Base-by-base conservation (phyloP, 2,797 vertebrate genomes). In the Distichodus sexfasciatus region DNA sequence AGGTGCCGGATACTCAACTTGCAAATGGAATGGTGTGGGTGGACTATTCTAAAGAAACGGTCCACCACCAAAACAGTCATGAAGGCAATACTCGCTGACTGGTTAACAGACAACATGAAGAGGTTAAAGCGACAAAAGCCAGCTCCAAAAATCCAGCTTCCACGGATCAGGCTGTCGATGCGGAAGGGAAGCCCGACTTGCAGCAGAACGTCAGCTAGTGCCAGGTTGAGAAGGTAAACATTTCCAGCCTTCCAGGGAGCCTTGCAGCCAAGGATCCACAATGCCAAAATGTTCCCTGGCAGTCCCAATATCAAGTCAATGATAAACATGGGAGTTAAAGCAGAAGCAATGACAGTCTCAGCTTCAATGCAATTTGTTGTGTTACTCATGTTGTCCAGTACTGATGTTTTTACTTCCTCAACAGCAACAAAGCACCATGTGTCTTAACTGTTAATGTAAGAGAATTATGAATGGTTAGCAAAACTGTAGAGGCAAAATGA, bases 1-100 rank as follows among this genome's bases (percentile, higher is more conserved):
- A 70, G 76, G 15, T 75, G 70, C 15, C 4, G 47, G 1, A 29
- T 12, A 4, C 61, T 80, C 41, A 88, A 46, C 0, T 6, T 50
- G 71, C 77, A 85, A 63, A 90, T 55, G 1, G 84, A 0, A 40
- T 90, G 86, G 55, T 87, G 81, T 0, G 91, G 87, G 62, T 88
- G 81, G 62, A 92, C 77, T 36, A 91, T 87, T 76, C 89, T 89
- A 65, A 92, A 90, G 74, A 91, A 94, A n/a, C 87, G 84, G 60
- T 93, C 79, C 53, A 87, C 55, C 0, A 86, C 87, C 70, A 93
- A 84, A 9, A 78, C 54, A 0, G 87, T 79, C 55, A 92, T 90
- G 81, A 93, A 92, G 28, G 78, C 80, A 1, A 88, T 88, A 65
- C 82, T 92, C 2, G 81, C 84, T 0, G 87, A 88, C 51, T 89